These are phyloP conservation scores for Psephotus haematonotus DNA, from an alignment of 2,113 vertebrate species.

Conservation along the genomic window DNA sequence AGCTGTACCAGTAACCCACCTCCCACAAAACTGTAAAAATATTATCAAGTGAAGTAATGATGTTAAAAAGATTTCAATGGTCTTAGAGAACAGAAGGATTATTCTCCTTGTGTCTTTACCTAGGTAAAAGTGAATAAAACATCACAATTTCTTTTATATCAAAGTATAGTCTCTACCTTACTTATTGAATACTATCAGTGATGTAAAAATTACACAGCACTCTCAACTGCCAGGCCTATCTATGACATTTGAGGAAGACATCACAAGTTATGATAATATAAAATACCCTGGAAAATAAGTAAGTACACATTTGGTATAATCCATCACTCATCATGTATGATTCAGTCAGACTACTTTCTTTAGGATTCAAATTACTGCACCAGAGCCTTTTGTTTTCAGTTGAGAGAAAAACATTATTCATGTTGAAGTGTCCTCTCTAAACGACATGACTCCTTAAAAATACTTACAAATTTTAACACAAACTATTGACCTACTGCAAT, in stretches of 20 bases:
- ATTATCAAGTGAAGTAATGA: neutral
- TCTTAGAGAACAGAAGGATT: neutral
- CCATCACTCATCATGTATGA: neutral
- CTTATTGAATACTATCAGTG: neutral
- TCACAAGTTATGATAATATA: neutral
- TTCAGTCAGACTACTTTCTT: neutral
- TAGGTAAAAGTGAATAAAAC: neutral
- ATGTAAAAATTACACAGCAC: neutral
- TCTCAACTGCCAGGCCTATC: neutral
- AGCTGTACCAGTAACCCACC: neutral
- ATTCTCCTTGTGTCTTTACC: neutral
- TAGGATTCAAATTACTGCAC: neutral
- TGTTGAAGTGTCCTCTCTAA: neutral
- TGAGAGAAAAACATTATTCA: neutral
- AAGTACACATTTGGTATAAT: neutral
- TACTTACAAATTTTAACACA: neutral
- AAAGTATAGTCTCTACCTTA: accelerated
- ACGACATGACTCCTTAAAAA: neutral
- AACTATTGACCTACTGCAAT: neutral
- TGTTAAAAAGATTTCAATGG: neutral
- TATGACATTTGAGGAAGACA: neutral
- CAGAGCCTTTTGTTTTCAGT: neutral
- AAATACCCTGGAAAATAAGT: neutral
- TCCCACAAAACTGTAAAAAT: neutral
- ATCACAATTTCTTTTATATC: neutral